Base-by-base conservation (phyloP, 2,888 invertebrate species). In the Scotopteryx bipunctaria region DNA sequence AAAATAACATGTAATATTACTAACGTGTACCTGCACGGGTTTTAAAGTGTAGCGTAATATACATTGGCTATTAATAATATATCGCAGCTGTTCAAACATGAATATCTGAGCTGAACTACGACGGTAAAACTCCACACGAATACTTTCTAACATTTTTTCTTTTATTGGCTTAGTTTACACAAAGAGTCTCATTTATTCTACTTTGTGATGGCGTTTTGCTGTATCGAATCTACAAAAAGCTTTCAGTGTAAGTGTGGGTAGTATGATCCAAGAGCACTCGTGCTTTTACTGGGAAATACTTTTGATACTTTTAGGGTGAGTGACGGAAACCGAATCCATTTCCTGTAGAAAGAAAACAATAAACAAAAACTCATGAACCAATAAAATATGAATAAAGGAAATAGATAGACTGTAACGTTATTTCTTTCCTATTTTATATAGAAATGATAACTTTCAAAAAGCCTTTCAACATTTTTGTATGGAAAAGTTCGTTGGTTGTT, bases 131-230 rank as follows among this genome's bases (percentile, higher is more conserved):
- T 19, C 29, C 3, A 37, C 21, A 13, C 16, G 8, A 29, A 40
- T 16, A 25, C 29, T 27, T 41, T 31, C 31, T 31, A 21, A 31
- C 29, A 14, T 19, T 51, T 42, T 53, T 52, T 52, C 45, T 43
- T 52, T 41, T 54, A 61, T 61, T 59, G 53, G 44, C 59, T 57
- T 60, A 49, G 60, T 59, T 59, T 55, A 52, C 54, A 44, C 48
- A 48, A 45, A 56, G 47, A 47, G 40, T 44, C 43, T 54, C 53
- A 43, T 60, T 54, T 61, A 55, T 63, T 60, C 53, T 51, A 55
- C 58, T 49, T 55, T 61, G 51, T 57, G 57, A 63, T 59, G 55
- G 56, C 55, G 36, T 59, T 59, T 55, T 55, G 55, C 55, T 59
- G 56, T 62, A 63, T 57, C 38, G 45, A 45, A 57, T 56, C 61